Base-by-base conservation (phyloP, 2,888 invertebrate species). In the Patella ulyssiponensis region DNA sequence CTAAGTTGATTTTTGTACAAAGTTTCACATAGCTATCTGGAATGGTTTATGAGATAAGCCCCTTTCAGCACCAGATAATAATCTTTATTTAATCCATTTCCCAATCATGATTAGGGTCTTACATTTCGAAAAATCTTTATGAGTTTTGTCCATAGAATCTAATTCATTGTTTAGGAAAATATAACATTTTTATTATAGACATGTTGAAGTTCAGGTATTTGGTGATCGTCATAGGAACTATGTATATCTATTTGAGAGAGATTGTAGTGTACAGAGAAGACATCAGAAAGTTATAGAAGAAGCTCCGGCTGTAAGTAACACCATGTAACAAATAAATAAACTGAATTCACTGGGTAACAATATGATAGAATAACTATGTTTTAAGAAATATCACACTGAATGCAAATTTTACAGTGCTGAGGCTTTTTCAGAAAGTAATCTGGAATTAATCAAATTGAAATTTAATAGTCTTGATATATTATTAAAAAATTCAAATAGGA, bases 191-290 rank as follows among this genome's bases (percentile, higher is more conserved):
- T 64, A 11, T 80, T 58, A 44, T 80, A 92, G 98, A 80, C 99
- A 99, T 90, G 97, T 99, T 0, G 99, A 99, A 93, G 98, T 99
- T 0, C 99, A 99, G 93, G 94, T 97, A n/a, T 98, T 98, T 92
- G 98, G 96, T 0, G 98, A 99, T 91, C 94, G 94, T 87, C 94
- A 97, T 89, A 91, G 88, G 3, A 96, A 98, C 92, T 96, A 95
- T 74, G 98, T 99, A 1, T 96, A 99, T 92, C 93, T 99, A 77
- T 98, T 96, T 93, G 99, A 99, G 92, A 94, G 99, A 87, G 99
- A 99, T 92, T 99, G 99, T 91, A 98, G 98, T n/a, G 96, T 99
- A n/a, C 99, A 99, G 92, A 94, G 99, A 86, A 94, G 99, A 76
- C 99, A 99, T 93, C 99, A 99, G 92, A 99, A 99, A 92, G 96